Percentiles rank a stretch among this genome's conserved stretches.
Conservation (phyloP, 2,797 vertebrate genomes). For the Brachyrhaphis roseni region DNA sequence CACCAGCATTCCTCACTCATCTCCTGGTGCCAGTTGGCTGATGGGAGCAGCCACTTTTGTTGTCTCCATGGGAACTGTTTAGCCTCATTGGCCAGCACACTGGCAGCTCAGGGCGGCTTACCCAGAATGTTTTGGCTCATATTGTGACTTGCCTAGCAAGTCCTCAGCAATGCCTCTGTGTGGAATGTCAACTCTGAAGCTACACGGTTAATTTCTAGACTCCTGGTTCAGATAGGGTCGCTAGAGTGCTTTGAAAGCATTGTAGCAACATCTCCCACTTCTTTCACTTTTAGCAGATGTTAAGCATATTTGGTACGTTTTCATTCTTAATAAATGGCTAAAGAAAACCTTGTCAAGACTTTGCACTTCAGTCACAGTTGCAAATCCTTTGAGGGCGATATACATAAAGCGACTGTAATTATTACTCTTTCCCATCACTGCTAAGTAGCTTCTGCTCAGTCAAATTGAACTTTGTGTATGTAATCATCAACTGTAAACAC, state of each 20-base stretch:
- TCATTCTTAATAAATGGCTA: not conserved
- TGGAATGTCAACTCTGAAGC: conserved; percentile 10
- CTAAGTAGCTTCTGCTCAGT: not conserved
- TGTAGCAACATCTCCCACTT: not conserved
- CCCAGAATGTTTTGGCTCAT: conserved; percentile 48
- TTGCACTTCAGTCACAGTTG: too few species aligned
- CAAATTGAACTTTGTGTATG: not conserved
- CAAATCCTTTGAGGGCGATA: too few species aligned
- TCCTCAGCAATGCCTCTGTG: conserved; percentile 26
- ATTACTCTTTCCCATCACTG: too few species aligned
- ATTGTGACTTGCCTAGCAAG: conserved; percentile 47
- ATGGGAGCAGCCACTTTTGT: conserved; percentile 43
- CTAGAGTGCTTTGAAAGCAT: conserved; percentile 14
- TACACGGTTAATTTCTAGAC: conserved; percentile 49
- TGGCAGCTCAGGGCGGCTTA: conserved; percentile 45
- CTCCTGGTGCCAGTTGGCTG: conserved; percentile 53
- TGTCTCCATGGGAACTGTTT: conserved; percentile 61
- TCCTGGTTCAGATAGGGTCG: conserved; percentile 41
- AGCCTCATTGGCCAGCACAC: conserved; percentile 15
- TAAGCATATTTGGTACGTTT: not conserved
- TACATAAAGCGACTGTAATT: too few species aligned
- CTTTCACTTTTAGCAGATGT: not conserved
- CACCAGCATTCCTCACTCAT: conserved; percentile 25
- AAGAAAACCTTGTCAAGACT: not conserved
- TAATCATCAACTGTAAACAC: not conserved